Conservation (phyloP, 2,113 vertebrate genomes). For the Dascyllus trimaculatus region DNA sequence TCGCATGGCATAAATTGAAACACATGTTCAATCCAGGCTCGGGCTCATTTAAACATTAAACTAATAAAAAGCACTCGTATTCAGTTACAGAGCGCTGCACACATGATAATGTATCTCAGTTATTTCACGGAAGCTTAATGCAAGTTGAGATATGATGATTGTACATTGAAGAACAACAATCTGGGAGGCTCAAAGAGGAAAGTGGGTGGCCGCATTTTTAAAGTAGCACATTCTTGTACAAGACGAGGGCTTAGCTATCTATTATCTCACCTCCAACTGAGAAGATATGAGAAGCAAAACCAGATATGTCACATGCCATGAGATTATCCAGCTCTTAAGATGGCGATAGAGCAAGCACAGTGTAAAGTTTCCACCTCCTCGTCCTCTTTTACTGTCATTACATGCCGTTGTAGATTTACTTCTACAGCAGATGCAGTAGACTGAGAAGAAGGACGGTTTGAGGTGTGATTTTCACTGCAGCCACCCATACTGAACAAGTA, state of each 20-base stretch:
- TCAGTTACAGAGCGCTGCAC: conserved; percentile 29
- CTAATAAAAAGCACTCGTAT: conserved; percentile 60
- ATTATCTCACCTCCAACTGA: conserved; percentile 30
- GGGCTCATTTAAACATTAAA: conserved; percentile 47
- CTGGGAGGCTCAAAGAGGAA: conserved; percentile 11
- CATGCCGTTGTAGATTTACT: conserved; percentile 5
- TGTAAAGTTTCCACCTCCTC: conserved; percentile 34
- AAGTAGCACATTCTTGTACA: conserved; percentile 49
- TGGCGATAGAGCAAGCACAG: background rate
- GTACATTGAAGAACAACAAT: conserved; percentile 32
- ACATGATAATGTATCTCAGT: conserved; percentile 38
- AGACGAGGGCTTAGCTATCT: conserved; percentile 34
- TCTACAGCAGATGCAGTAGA: background rate
- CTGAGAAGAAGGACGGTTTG: background rate
- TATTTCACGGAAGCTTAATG: conserved; percentile 48
- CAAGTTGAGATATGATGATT: conserved; percentile 51
- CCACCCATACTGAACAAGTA: background rate
- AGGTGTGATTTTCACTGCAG: background rate
- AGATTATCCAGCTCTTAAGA: conserved; percentile 37
- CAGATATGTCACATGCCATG: conserved; percentile 31
- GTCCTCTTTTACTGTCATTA: conserved; percentile 9
- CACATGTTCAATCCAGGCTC: conserved; percentile 52
- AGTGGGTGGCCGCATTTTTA: conserved; percentile 16
- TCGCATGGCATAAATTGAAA: conserved; percentile 61
- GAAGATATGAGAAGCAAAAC: conserved; percentile 48